Conservation (phyloP, 1,140 invertebrate species). For the Ceratina australensis region DNA sequence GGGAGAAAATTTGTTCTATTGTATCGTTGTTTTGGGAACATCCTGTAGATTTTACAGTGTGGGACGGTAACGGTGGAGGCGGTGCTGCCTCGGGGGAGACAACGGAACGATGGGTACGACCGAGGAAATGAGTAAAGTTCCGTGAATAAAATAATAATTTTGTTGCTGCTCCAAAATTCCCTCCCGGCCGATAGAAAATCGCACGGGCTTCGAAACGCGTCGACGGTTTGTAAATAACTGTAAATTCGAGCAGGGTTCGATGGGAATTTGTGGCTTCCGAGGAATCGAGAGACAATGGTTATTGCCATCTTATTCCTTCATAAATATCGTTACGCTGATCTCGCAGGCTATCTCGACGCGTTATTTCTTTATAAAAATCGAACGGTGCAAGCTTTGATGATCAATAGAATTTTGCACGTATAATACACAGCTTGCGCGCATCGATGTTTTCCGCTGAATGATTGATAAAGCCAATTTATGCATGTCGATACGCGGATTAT, state of each 20-base stretch:
- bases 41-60: conserved; percentile 3
- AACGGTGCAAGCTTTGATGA: background rate
- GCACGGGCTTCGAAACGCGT: background rate
- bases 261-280: background rate
- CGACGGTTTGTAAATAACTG: conserved; percentile 11
- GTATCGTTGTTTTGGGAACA: too few relatives aligned
- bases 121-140: conserved; percentile 44
- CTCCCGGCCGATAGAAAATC: background rate
- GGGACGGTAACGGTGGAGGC: conserved; percentile 17
- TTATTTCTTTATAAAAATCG: background rate
- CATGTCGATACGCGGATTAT: too few relatives aligned
- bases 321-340: background rate
- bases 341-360: background rate
- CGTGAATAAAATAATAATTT: conserved; percentile 56
- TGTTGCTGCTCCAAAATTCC: conserved; percentile 44
- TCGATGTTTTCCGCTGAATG: too few relatives aligned
- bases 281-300: background rate
- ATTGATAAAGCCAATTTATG: too few relatives aligned
- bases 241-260: background rate
- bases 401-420: background rate
- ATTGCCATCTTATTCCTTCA: background rate
- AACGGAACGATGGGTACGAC: conserved; percentile 48
- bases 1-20: background rate
- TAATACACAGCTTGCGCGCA: too few relatives aligned
- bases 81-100: conserved; percentile 51